phyloP scores from a whole-genome alignment of 2,113 vertebrate genomes.

The Poeciliopsis prolifica region DNA sequence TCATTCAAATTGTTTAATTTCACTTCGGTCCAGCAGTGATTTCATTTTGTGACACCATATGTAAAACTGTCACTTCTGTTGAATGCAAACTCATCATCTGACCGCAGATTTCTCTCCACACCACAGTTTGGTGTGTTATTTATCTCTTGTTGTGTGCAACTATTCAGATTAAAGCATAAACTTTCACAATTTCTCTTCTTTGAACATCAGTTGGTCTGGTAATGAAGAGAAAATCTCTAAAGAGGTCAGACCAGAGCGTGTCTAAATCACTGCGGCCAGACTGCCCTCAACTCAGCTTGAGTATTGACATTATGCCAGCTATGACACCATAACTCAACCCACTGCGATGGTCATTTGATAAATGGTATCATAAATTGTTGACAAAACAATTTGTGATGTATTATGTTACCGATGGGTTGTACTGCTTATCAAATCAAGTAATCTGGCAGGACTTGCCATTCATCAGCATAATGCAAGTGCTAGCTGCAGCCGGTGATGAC shows the following conservation, averaged over 20 bases:
- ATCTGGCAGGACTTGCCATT: constrained; percentile 81
- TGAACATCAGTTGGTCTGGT: constrained; percentile 71
- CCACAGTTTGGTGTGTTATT: constrained; percentile 12
- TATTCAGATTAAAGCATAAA: constrained; percentile 56
- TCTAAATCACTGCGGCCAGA: constrained; percentile 80
- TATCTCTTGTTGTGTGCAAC: constrained; percentile 47
- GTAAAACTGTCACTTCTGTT: background rate
- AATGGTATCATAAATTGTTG: constrained; percentile 86
- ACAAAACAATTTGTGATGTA: constrained; percentile 88
- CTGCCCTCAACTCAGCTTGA: constrained; percentile 78
- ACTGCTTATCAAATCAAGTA: constrained; percentile 86
- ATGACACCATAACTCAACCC: constrained; percentile 84
- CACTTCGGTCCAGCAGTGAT: background rate
- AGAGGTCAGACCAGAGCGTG: constrained; percentile 72
- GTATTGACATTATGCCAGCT: constrained; percentile 86
- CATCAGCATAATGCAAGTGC: constrained; percentile 80
- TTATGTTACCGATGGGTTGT: constrained; percentile 83
- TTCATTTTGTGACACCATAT: background rate
- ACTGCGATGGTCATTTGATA: constrained; percentile 84
- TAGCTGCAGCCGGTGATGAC: constrained; percentile 72
- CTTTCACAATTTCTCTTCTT: constrained; percentile 52
- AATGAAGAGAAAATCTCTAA: constrained; percentile 78
- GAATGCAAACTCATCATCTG: background rate
- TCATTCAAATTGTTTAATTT: background rate
- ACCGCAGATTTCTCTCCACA: background rate